Conservation (phyloP, 2,797 vertebrate species). For the Anabacerthia variegaticeps region DNA sequence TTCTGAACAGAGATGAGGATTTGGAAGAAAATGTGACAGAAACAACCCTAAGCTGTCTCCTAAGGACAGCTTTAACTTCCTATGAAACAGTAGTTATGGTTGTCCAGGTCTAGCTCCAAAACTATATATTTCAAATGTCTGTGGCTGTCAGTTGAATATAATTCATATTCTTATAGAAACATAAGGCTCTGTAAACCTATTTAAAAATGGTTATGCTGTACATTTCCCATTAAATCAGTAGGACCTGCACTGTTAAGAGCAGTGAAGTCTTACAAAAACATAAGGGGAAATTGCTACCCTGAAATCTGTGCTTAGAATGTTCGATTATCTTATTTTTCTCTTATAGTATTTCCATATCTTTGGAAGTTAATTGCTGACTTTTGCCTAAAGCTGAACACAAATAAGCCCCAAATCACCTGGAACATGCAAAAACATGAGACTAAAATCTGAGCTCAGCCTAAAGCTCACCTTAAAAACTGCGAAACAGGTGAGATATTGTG, state of each 20-base stretch:
- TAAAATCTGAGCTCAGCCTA: neutral
- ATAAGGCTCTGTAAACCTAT: neutral
- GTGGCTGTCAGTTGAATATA: neutral
- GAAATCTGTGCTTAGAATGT: neutral
- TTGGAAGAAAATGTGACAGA: neutral
- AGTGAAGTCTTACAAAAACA: neutral
- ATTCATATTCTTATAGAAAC: neutral
- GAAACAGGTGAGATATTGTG: neutral
- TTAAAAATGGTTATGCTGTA: neutral
- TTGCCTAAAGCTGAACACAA: neutral
- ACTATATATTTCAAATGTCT: neutral
- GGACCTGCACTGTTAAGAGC: neutral
- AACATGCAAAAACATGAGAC: neutral
- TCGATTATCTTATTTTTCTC: fast-evolving
- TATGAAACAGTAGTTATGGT: neutral
- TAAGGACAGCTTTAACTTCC: neutral
- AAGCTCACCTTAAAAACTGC: neutral
- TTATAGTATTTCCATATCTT: neutral
- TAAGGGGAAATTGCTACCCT: neutral
- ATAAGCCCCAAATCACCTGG: neutral
- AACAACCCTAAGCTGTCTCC: neutral
- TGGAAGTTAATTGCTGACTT: neutral
- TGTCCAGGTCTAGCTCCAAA: neutral
- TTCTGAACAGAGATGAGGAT: neutral
- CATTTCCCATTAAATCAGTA: conserved; percentile 12